A percentile compares a stretch with the other conserved stretches of the same genome.
Evolutionary conservation across 2,797 vertebrate species (phyloP).

Genomic region (Parauchenoglanis punctatus): DNA sequence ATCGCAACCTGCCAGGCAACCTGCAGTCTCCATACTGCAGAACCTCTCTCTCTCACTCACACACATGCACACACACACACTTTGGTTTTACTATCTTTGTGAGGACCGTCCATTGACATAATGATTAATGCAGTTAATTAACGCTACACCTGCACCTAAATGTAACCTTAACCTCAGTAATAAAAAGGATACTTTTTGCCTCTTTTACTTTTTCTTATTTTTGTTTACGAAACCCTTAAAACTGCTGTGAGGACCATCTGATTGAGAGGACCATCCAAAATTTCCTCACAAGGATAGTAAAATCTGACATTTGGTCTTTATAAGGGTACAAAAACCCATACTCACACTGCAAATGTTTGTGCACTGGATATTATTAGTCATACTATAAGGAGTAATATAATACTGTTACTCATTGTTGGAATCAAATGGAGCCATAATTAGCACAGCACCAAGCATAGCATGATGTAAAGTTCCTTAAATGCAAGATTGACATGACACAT

Average conservation of each 20-base stretch:
- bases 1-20: conserved; percentile 84
- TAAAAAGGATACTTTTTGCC: not conserved
- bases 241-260: too few species aligned
- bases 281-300: too few species aligned
- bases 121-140: too few species aligned
- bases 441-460: conserved; percentile 12
- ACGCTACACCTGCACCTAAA: too few species aligned
- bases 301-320: too few species aligned
- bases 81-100: too few species aligned
- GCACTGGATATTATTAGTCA: conserved; percentile 29
- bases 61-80: not conserved
- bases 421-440: not conserved
- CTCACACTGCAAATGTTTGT: conserved; percentile 3
- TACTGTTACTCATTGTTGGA: conserved; percentile 9
- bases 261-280: too few species aligned
- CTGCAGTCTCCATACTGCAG: conserved; percentile 69
- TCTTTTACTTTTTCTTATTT: too few species aligned
- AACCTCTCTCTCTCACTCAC: conserved; percentile 32
- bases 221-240: too few species aligned
- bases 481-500: conserved; percentile 5
- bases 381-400: not conserved
- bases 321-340: not conserved
- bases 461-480: conserved; percentile 18
- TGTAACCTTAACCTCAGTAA: too few species aligned
- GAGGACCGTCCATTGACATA: too few species aligned